Percentiles rank a stretch among this genome's conserved stretches.
These are phyloP conservation scores for Cydia fagiglandana DNA, from an alignment of 1,140 invertebrate genomes.

Conservation along the genomic window DNA sequence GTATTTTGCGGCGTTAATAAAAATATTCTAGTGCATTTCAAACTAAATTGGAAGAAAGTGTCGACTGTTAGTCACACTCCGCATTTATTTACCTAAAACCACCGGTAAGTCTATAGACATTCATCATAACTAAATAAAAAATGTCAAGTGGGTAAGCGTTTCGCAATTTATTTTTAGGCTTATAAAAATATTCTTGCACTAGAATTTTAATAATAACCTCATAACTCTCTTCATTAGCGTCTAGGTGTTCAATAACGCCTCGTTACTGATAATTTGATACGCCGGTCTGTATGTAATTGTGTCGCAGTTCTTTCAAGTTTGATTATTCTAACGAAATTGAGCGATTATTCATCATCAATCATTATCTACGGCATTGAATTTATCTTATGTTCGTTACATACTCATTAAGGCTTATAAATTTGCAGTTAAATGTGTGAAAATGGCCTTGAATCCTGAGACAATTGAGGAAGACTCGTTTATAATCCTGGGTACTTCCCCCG, in stretches of 20 bases:
- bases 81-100: not conserved
- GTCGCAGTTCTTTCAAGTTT: constrained; percentile 15
- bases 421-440: constrained; percentile 53
- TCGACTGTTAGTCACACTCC: not conserved
- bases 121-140: constrained; percentile 6
- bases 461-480: constrained; percentile 71
- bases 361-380: constrained; percentile 7
- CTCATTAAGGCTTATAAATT: not conserved
- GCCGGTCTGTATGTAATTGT: constrained; percentile 6
- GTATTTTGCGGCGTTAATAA: constrained; percentile 14
- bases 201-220: constrained; percentile 15
- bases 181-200: constrained; percentile 24
- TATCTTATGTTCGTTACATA: not conserved
- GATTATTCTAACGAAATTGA: not conserved
- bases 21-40: constrained; percentile 12
- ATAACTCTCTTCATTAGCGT: not conserved
- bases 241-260: not conserved
- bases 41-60: not conserved
- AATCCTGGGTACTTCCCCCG: constrained; percentile 67
- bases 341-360: constrained; percentile 8
- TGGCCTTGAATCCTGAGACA: constrained; percentile 54
- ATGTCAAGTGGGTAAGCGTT: constrained; percentile 21
- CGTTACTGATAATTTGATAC: not conserved
- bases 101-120: constrained; percentile 12
- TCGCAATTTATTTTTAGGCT: constrained; percentile 30